Percentiles rank a stretch among this genome's conserved stretches.
Evolutionary conservation across 1,140 invertebrate species (phyloP).

Genomic region (Calliphora vicina): DNA sequence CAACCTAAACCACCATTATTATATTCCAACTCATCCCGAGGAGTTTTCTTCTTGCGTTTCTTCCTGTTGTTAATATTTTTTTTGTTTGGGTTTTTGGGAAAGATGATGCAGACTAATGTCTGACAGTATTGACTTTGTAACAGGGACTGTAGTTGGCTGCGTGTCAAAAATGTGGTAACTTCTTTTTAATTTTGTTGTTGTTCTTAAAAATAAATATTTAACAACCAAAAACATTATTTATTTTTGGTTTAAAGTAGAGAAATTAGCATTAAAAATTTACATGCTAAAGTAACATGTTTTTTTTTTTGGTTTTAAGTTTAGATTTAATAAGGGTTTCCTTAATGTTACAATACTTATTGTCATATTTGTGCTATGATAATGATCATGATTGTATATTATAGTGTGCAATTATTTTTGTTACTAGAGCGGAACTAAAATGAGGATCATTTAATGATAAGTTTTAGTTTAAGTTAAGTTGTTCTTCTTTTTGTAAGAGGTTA

Average conservation of each 20-base stretch:
- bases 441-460: background rate
- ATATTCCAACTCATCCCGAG: background rate
- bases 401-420: background rate
- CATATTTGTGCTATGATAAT: background rate
- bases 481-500: background rate
- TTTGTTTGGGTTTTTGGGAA: background rate
- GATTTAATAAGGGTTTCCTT: background rate
- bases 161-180: slow-evolving; percentile 3
- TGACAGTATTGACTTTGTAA: background rate
- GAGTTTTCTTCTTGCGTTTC: background rate
- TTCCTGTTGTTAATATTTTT: background rate
- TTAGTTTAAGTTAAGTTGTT: background rate
- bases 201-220: background rate
- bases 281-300: too few species aligned
- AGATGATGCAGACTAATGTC: background rate
- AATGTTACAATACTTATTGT: slow-evolving; percentile 7
- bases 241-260: too few species aligned
- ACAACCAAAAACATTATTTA: too few species aligned
- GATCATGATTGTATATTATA: background rate
- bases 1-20: background rate
- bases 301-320: too few species aligned
- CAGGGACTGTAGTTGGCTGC: background rate
- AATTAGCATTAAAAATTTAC: too few species aligned
- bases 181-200: background rate
- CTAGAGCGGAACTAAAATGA: background rate